Conservation (phyloP, 2,888 invertebrate genomes). For the Lordiphosa andalusiaca region DNA sequence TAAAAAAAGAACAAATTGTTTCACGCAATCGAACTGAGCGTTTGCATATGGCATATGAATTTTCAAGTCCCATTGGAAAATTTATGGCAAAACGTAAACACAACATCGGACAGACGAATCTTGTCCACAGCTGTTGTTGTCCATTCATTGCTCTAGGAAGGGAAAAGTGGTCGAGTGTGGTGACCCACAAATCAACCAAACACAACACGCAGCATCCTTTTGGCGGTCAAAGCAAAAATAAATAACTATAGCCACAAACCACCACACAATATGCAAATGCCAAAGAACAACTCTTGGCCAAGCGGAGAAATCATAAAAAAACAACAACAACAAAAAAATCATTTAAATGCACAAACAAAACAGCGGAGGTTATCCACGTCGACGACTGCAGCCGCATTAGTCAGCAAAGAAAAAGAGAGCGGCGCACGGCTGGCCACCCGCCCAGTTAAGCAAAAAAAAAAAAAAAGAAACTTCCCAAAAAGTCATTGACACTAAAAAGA, state of each 20-base stretch:
- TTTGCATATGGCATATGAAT: conserved; percentile 56
- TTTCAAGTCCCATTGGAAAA: conserved; percentile 45
- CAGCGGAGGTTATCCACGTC: conserved; percentile 25
- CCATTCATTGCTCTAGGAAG: conserved; percentile 21
- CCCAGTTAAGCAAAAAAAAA: conserved; percentile 23
- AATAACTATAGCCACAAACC: conserved; percentile 12
- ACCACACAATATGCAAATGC: conserved; percentile 45
- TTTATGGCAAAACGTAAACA: conserved; percentile 50
- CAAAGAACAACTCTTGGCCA: conserved; percentile 12
- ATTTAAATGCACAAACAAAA: conserved; percentile 49
- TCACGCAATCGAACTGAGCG: conserved; percentile 49
- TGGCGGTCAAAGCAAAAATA: conserved; percentile 11
- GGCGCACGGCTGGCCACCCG: conserved; percentile 32
- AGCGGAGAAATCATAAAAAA: conserved; percentile 43
- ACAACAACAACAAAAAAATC: too few species aligned
- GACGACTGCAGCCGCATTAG: conserved; percentile 42
- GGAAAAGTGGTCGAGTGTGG: conserved; percentile 10
- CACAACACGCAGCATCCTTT: conserved; percentile 4
- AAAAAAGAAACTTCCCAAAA: conserved; percentile 62
- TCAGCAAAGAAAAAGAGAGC: conserved; percentile 47
- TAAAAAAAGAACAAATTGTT: conserved; percentile 38
- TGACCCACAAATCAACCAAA: conserved; percentile 30
- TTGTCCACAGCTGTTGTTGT: conserved; percentile 55
- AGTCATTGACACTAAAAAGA: conserved; percentile 62
- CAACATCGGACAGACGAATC: conserved; percentile 12